These are phyloP conservation scores for Theonella swinhoei DNA, from an alignment of 37 sponge, comb jelly and placozoan genomes.

Conservation along the genomic window DNA sequence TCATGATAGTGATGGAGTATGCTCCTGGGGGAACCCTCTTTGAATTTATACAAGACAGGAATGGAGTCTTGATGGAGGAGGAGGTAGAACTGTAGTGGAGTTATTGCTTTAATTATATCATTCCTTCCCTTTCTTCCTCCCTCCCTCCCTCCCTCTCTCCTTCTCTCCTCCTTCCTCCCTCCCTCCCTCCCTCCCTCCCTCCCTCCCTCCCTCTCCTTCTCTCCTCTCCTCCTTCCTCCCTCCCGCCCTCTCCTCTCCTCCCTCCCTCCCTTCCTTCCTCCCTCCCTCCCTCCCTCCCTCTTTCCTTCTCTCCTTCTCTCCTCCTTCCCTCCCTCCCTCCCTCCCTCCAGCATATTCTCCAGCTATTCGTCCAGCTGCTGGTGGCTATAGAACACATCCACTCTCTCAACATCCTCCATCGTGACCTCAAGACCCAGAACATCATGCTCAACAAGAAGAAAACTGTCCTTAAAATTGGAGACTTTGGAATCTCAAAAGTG, in stretches of 20 bases:
- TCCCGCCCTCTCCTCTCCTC: neutral
- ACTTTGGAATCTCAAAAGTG: slow-evolving; percentile 92
- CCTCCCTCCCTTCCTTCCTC: neutral
- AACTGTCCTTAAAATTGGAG: slow-evolving; percentile 84
- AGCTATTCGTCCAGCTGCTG: slow-evolving; percentile 82
- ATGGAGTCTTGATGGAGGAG: slow-evolving; percentile 46
- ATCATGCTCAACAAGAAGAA: slow-evolving; percentile 77
- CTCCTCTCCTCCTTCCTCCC: too few species aligned
- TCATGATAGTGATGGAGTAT: slow-evolving; percentile 95
- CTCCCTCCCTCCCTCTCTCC: neutral
- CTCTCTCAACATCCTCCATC: slow-evolving; percentile 82
- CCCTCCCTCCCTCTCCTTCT: neutral
- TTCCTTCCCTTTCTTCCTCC: neutral
- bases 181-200: too few species aligned
- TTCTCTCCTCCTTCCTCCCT: neutral
- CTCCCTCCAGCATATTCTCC: slow-evolving; percentile 84
- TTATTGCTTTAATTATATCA: neutral
- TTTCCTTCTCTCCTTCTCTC: neutral
- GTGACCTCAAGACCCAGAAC: slow-evolving; percentile 94
- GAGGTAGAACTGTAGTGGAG: slow-evolving; percentile 9
- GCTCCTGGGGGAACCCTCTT: slow-evolving; percentile 89
- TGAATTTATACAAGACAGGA: slow-evolving; percentile 85
- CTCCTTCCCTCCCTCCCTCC: slow-evolving; percentile 3
- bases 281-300: neutral
- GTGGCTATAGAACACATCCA: slow-evolving; percentile 84